Percentiles rank a stretch among this genome's conserved stretches.
Conservation (phyloP, 2,888 invertebrate species). For the Aphrophora alni region DNA sequence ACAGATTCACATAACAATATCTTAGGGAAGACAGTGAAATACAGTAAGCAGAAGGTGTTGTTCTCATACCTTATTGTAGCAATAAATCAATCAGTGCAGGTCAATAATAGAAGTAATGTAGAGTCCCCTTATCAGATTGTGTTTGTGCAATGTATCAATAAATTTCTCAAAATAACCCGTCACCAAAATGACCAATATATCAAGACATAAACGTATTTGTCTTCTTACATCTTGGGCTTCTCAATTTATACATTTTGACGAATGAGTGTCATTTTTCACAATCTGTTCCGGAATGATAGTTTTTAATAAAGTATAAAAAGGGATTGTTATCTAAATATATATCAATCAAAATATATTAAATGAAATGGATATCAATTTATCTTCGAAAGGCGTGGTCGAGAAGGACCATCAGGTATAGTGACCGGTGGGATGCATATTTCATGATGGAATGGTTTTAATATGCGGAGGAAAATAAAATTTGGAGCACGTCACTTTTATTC, state of each 20-base stretch:
- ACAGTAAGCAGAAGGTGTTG: neutral
- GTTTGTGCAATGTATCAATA: neutral
- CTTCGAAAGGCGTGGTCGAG: neutral
- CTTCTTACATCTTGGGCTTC: neutral
- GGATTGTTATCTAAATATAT: neutral
- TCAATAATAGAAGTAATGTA: neutral
- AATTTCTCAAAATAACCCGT: neutral
- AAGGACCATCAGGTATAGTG: neutral
- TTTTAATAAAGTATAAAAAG: slow-evolving; percentile 9
- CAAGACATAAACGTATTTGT: neutral
- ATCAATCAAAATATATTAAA: slow-evolving; percentile 6
- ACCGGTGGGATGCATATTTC: neutral
- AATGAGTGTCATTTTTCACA: neutral
- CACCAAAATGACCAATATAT: neutral
- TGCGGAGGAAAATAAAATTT: neutral
- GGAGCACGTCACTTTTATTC: neutral
- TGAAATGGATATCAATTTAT: neutral
- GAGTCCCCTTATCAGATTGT: neutral
- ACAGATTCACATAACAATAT: no score
- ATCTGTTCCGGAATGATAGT: neutral
- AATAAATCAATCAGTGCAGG: neutral
- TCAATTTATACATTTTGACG: neutral
- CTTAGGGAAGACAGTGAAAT: no score
- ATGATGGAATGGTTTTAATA: neutral
- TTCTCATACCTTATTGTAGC: neutral